Evolutionary conservation across 1,140 invertebrate species (phyloP), one percentile per base, ranked within the genome.

Genomic region (Zophobas atratus): DNA sequence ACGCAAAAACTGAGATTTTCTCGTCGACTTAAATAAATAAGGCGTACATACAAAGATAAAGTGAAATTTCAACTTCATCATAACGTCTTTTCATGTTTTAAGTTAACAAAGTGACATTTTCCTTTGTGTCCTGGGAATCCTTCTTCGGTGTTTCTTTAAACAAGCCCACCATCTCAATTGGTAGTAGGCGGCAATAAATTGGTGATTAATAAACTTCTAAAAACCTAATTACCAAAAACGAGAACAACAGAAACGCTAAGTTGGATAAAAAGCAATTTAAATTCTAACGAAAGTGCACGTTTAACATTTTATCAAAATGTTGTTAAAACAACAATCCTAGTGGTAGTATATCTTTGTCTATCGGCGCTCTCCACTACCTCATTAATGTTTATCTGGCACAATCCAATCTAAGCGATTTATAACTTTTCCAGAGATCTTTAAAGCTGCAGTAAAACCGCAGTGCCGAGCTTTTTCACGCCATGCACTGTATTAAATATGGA

Each of bases 211-310:
- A 67, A 46, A 67, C 38, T 67, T 46, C n/a, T 43, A 67, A 46
- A 39, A 67, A 43, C 60, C 39, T 43, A 67, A 67, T 67, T 43
- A 67, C 60, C 20, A 43, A n/a, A 67, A 67, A 67, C 60, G 56
- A 38, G 8, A 60, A 60, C 35, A 60, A 60, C 33, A 6, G 56
- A 60, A 39, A 60, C 34, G 39, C 43, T 67, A 67, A 67, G 38
- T 67, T 32, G 38, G 60, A 43, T 67, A 67, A 67, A 43, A 67
- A 41, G 39, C 39, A 67, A 67, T 46, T 67, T 43, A 43, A 63
- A 63, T 63, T 39, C 57, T 35, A 57, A 38, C 8, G 36, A 63
- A 39, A 4, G 2, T 41, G 39, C 38, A 67, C 49, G n/a, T 51
- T 51, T 67, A 67, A 43, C 38, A 39, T 43, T 67, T 2, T 67